These are phyloP conservation scores for Antrozous pallidus DNA, from an alignment of 2,797 vertebrate genomes.

Conservation along the genomic window DNA sequence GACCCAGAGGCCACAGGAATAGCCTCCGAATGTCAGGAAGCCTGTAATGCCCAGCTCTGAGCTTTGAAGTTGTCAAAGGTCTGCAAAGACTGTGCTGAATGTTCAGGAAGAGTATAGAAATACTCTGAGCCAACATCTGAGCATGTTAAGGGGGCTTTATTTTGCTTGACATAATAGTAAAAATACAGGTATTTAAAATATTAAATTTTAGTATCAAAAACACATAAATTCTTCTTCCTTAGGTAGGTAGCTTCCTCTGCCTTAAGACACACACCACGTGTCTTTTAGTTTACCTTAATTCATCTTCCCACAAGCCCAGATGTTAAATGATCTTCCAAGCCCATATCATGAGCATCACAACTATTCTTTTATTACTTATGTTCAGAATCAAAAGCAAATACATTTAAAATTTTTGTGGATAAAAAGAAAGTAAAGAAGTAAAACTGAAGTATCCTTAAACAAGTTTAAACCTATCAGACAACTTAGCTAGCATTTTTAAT, in stretches of 20 bases:
- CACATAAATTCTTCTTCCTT: fast-evolving
- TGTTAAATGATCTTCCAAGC: too few relatives aligned
- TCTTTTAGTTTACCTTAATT: fast-evolving
- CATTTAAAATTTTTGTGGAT: too few relatives aligned
- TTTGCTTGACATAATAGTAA: background rate
- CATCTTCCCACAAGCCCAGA: too few relatives aligned
- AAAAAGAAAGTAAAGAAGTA: too few relatives aligned
- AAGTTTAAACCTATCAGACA: too few relatives aligned
- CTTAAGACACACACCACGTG: fast-evolving
- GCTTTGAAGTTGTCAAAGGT: background rate
- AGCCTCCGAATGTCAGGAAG: fast-evolving
- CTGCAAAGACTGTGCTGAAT: background rate
- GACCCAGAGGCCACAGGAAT: fast-evolving
- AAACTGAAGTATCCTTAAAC: too few relatives aligned
- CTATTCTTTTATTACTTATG: fast-evolving
- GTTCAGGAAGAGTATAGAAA: background rate
- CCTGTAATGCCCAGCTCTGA: fast-evolving
- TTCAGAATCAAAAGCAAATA: background rate
- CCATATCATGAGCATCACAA: fast-evolving
- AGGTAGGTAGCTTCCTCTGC: fast-evolving
- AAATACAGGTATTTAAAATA: background rate
- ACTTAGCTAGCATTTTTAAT: too few relatives aligned
- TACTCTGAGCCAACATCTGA: fast-evolving
- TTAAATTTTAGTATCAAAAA: background rate
- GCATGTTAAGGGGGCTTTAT: background rate